Evolutionary conservation across 2,888 invertebrate species (phyloP).

Genomic region (Trilocha varians): DNA sequence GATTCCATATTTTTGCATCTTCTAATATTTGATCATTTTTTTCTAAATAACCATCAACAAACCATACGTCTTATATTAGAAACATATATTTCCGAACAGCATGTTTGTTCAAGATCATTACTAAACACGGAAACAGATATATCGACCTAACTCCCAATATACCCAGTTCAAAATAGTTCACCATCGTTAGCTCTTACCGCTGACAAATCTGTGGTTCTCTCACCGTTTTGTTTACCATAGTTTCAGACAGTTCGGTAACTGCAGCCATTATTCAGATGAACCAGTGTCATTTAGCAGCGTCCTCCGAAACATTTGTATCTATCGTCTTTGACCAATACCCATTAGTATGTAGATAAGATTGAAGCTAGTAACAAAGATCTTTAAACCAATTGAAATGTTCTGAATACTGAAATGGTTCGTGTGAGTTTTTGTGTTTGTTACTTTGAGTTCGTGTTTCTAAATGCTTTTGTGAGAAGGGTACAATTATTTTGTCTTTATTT

Average conservation of each 20-base stretch:
- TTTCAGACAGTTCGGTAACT: slow-evolving; percentile 55
- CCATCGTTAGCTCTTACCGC: slow-evolving; percentile 37
- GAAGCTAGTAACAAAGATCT: background rate
- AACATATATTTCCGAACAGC: too few relatives aligned
- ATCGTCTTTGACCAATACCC: slow-evolving; percentile 33
- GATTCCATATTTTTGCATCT: too few relatives aligned
- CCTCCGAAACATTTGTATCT: slow-evolving; percentile 64
- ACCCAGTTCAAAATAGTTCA: slow-evolving; percentile 26
- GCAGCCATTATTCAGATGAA: slow-evolving; percentile 54
- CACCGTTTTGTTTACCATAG: slow-evolving; percentile 54
- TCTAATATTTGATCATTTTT: too few relatives aligned
- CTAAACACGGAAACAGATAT: too few relatives aligned
- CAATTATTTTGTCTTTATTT: too few relatives aligned
- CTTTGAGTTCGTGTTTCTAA: too few relatives aligned
- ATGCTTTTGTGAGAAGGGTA: too few relatives aligned
- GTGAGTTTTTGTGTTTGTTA: too few relatives aligned
- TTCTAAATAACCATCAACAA: too few relatives aligned
- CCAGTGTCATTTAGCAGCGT: slow-evolving; percentile 61
- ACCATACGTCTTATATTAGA: too few relatives aligned
- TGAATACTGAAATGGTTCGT: background rate
- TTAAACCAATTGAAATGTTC: background rate
- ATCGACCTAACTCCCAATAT: too few relatives aligned
- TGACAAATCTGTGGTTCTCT: slow-evolving; percentile 55
- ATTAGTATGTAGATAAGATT: slow-evolving; percentile 2
- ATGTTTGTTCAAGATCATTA: too few relatives aligned